Conservation (phyloP, 2,888 invertebrate genomes). For the Tetropium fuscum region DNA sequence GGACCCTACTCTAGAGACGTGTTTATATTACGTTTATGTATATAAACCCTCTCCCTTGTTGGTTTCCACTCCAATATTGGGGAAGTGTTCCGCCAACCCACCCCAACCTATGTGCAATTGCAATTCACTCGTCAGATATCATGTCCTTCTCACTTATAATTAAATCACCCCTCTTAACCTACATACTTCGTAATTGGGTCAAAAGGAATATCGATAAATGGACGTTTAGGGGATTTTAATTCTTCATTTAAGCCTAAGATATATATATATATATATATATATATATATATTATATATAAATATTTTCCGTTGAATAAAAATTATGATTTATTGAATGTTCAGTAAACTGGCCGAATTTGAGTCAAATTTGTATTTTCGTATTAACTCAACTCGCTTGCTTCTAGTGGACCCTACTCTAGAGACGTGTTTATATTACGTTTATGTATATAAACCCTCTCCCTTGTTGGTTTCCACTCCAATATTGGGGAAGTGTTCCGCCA, state of each 20-base stretch:
- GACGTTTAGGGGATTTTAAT: background rate
- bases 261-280: too few species aligned
- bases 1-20: too few species aligned
- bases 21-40: slow-evolving; percentile 3
- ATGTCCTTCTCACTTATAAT: slow-evolving; percentile 33
- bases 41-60: slow-evolving; percentile 17
- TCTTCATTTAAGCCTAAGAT: too few species aligned
- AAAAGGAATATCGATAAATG: slow-evolving; percentile 15
- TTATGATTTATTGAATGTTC: too few species aligned
- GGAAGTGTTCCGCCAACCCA: slow-evolving; percentile 24
- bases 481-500: slow-evolving; percentile 6
- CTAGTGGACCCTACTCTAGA: too few species aligned
- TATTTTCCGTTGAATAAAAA: too few species aligned
- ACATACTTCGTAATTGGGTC: slow-evolving; percentile 33
- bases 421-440: too few species aligned
- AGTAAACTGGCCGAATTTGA: too few species aligned
- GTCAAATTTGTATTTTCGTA: too few species aligned
- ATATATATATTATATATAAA: too few species aligned
- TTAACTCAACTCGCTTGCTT: too few species aligned
- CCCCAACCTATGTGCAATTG: slow-evolving; percentile 35
- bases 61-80: slow-evolving; percentile 13
- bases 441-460: slow-evolving; percentile 14
- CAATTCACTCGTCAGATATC: slow-evolving; percentile 37
- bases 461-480: slow-evolving; percentile 13
- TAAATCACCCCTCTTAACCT: slow-evolving; percentile 34